These are phyloP conservation scores for Intellagama lesueurii DNA, from an alignment of 2,797 vertebrate species.

Conservation along the genomic window DNA sequence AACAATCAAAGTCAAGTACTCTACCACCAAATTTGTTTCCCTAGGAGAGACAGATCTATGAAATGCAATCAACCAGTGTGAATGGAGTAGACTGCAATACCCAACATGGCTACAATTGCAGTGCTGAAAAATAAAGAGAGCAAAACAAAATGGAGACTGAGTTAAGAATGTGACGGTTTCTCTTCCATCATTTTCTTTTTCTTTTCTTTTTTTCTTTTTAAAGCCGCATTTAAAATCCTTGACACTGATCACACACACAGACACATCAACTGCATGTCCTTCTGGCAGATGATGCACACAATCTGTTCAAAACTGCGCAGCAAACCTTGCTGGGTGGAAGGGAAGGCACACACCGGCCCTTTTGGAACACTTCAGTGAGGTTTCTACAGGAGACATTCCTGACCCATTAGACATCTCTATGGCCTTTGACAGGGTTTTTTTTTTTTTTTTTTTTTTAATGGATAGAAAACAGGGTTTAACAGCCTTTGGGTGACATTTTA, in stretches of 20 bases:
- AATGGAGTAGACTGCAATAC: not conserved
- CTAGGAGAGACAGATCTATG: not conserved
- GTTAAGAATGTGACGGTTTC: not conserved
- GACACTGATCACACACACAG: constrained; percentile 6
- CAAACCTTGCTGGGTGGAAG: not conserved
- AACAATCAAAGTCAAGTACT: not conserved
- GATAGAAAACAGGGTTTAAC: not conserved
- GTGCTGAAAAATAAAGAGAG: not conserved
- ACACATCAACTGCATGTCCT: not conserved
- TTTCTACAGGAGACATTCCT: not conserved
- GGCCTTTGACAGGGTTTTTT: not conserved
- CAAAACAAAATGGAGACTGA: not conserved
- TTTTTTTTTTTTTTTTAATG: not conserved
- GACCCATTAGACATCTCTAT: not conserved
- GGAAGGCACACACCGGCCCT: not conserved
- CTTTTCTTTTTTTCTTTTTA: not conserved
- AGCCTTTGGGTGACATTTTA: not conserved
- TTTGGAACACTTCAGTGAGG: not conserved
- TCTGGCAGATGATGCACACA: constrained; percentile 3
- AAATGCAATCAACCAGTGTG: not conserved
- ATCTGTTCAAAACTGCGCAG: not conserved
- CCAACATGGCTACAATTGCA: not conserved
- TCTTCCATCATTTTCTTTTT: not conserved
- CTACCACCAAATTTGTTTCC: not conserved
- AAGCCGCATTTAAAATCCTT: not conserved